These are phyloP conservation scores for Fulica atra DNA, from an alignment of 2,113 vertebrate genomes.

Conservation along the genomic window DNA sequence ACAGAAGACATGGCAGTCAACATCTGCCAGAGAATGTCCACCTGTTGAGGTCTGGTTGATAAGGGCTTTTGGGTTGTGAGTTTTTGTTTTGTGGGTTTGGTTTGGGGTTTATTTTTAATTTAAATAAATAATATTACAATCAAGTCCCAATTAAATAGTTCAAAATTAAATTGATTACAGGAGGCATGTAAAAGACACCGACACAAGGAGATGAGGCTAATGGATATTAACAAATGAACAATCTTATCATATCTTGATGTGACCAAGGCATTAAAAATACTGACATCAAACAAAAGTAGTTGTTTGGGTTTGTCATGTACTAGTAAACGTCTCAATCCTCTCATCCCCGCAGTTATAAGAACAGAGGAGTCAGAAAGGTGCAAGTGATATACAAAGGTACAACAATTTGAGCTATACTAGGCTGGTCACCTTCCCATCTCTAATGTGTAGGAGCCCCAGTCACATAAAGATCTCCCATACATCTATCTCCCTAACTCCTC, in stretches of 20 bases:
- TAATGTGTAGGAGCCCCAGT: not conserved
- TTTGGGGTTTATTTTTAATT: not conserved
- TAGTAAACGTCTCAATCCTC: not conserved
- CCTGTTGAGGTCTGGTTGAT: not conserved
- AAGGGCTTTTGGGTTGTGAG: not conserved
- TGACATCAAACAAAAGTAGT: not conserved
- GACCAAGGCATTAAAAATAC: not conserved
- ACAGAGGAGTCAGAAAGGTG: not conserved
- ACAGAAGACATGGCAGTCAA: not conserved
- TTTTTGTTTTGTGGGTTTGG: not conserved
- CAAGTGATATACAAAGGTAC: not conserved
- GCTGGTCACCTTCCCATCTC: not conserved
- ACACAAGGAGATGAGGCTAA: not conserved
- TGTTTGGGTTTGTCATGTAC: not conserved
- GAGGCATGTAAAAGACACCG: not conserved
- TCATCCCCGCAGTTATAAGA: accelerated
- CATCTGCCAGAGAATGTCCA: not conserved
- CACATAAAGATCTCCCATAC: not conserved
- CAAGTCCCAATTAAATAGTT: not conserved
- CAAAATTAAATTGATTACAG: not conserved
- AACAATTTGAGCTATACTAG: not conserved
- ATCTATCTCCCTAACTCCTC: not conserved
- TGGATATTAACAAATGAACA: not conserved
- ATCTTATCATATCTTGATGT: not conserved
- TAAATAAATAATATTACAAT: not conserved